Base-by-base conservation (phyloP, 2,797 vertebrate genomes). In the Meda fulgida region DNA sequence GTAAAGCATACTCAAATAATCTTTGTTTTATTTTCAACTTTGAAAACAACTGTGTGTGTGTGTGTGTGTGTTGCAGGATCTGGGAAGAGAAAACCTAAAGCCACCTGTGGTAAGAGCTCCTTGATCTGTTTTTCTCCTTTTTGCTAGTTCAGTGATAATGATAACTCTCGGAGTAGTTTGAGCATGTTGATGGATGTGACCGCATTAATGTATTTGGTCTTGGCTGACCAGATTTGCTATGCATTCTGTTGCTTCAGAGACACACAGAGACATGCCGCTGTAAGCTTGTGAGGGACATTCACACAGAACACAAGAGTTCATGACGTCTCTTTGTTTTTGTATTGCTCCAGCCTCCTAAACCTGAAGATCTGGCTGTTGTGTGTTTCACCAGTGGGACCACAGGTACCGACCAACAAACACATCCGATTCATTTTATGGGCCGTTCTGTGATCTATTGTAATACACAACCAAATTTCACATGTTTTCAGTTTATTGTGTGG, bases 331-430 rank as follows among this genome's bases (percentile, higher is more conserved):
- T 66, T 79, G 9, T 71, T 91, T 51, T 38, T 86, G 3, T 89
- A 77, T 92, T 86, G 85, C 87, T 89, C 78, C 77, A 96, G 95
- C 95, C 94, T 78, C 95, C 95, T 89, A 89, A 93, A 88, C 94
- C 95, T 60, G 88, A 95, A 90, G 95, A 96, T 91, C 93, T 96
- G 92, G 95, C 95, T 75, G 95, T 96, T 89, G 95, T 96, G 87
- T 96, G 95, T 90, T 96, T 96, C 93, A 96, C 95, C 92, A 96
- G 95, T 80, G 69, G 90, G 87, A 94, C 95, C 90, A 93, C 89
- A 93, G 93, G 92, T 95, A 93, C 88, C 66, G 21, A 36, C 48
- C 48, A 87, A n/a, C 18, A 13, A 11, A 80, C 19, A 34, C 55
- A 8, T 55, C 21, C 3, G 10, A 58, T 65, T 31, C 60, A 65